These are phyloP conservation scores for Sapayoa aenigma DNA, from an alignment of 2,113 vertebrate genomes.

Conservation along the genomic window DNA sequence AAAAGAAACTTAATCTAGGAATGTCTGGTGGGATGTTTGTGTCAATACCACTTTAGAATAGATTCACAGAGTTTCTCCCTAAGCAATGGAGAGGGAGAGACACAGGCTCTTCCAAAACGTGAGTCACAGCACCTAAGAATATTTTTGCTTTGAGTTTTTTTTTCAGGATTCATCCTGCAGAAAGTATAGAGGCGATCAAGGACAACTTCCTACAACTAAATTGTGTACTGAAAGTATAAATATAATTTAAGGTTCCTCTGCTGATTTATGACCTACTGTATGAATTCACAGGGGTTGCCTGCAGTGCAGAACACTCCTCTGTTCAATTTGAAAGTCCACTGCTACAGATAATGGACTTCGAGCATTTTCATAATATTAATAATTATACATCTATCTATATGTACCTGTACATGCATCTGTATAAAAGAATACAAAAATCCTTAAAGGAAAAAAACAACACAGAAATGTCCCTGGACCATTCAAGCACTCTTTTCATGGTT, in stretches of 20 bases:
- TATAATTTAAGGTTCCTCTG: background rate
- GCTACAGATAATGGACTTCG: background rate
- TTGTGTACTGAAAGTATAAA: background rate
- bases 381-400: background rate
- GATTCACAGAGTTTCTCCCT: background rate
- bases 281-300: background rate
- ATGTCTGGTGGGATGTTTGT: background rate
- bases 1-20: background rate
- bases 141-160: background rate
- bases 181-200: background rate
- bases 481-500: background rate
- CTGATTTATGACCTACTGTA: background rate
- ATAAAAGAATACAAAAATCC: background rate
- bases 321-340: background rate
- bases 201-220: background rate
- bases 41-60: accelerated
- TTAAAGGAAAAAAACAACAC: background rate
- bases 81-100: background rate
- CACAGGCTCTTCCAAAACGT: background rate
- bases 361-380: background rate
- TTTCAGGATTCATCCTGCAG: background rate
- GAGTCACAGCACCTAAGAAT: background rate
- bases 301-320: background rate
- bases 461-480: background rate
- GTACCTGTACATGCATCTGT: background rate